Percentiles rank a stretch among this genome's conserved stretches.
Conservation (phyloP, 2,113 vertebrate species). For the Paradisaea rubra region DNA sequence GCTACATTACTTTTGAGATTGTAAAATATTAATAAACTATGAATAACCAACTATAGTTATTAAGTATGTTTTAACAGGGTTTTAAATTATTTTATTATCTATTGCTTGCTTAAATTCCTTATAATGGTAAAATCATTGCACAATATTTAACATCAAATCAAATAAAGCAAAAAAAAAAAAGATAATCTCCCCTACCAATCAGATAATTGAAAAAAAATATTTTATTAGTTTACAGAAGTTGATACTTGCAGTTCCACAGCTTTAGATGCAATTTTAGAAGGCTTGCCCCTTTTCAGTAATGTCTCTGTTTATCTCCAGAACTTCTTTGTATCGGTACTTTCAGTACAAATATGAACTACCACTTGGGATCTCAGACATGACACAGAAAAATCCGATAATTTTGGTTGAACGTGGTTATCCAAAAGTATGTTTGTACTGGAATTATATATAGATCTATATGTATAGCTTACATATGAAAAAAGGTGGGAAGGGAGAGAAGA, state of each 20-base stretch:
- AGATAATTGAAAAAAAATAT: not conserved
- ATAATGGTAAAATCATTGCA: not conserved
- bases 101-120: not conserved
- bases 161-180: not conserved
- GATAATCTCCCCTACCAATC: not conserved
- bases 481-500: not conserved
- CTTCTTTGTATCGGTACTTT: constrained; percentile 32
- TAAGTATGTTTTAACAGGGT: not conserved
- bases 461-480: not conserved
- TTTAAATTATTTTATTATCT: not conserved
- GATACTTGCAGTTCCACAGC: constrained; percentile 61
- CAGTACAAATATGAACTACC: constrained; percentile 50
- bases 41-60: not conserved
- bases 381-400: constrained; percentile 67
- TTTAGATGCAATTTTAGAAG: constrained; percentile 13
- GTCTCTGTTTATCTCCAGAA: constrained; percentile 70
- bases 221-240: not conserved
- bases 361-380: constrained; percentile 64
- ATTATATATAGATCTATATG: not conserved
- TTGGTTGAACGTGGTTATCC: constrained; percentile 65
- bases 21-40: not conserved
- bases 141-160: not conserved
- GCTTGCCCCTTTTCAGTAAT: constrained; percentile 69
- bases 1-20: not conserved
- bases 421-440: constrained; percentile 70